Conservation (phyloP, 2,113 vertebrate species). For the Passerina amoena region DNA sequence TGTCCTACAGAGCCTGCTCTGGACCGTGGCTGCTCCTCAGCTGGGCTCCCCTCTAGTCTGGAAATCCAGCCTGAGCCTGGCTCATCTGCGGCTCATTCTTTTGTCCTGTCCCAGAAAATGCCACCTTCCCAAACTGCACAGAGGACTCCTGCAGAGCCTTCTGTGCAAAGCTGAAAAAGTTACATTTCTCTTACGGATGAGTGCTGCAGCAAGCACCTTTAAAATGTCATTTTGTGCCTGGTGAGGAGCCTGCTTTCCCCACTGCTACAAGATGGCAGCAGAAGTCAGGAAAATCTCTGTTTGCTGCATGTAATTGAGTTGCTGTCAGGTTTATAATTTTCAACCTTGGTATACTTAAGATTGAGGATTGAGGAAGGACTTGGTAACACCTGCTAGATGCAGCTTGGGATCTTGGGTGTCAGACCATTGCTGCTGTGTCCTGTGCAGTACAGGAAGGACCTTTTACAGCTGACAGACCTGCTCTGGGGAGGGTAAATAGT, state of each 20-base stretch:
- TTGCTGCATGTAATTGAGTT: background rate
- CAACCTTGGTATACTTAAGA: background rate
- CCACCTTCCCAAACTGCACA: background rate
- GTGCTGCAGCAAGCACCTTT: background rate
- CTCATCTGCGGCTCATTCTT: background rate
- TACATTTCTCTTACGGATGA: background rate
- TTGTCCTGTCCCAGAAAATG: background rate
- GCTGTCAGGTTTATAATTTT: accelerated
- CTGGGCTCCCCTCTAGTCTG: background rate
- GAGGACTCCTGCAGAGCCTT: background rate
- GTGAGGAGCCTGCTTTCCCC: background rate
- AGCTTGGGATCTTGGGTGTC: background rate
- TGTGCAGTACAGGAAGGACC: background rate
- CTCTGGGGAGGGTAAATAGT: background rate
- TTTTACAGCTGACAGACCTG: background rate
- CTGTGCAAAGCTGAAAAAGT: background rate
- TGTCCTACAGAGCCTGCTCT: background rate
- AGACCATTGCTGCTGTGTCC: background rate
- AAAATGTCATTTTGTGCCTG: background rate
- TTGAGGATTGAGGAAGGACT: background rate
- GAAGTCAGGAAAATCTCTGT: background rate
- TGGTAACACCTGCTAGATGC: background rate
- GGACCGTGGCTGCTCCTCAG: background rate
- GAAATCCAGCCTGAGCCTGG: background rate
- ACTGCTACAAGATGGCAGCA: background rate